A percentile compares a stretch with the other conserved stretches of the same genome.
Evolutionary conservation across 2,113 vertebrate genomes (phyloP).

Genomic region (Pedionomus torquatus): DNA sequence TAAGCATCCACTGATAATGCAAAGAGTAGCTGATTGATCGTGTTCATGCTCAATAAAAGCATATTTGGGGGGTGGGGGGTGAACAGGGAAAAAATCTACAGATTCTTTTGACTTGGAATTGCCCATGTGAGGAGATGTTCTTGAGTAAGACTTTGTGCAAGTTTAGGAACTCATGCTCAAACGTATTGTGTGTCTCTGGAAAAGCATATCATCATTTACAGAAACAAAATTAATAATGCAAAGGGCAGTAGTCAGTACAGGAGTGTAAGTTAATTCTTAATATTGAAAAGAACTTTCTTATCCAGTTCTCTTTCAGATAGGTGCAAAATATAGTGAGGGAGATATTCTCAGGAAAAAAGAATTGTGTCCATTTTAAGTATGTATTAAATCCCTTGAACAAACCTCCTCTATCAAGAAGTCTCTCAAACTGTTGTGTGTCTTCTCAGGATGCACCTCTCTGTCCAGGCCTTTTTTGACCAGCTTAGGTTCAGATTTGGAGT

Average conservation of each 20-base stretch:
- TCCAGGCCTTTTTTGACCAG: background rate
- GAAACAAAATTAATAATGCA: background rate
- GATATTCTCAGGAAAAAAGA: background rate
- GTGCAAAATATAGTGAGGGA: background rate
- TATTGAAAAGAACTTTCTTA: background rate
- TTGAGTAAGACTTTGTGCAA: background rate
- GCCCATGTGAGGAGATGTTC: background rate
- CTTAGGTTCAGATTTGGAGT: background rate
- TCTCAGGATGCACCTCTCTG: background rate
- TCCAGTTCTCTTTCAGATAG: background rate
- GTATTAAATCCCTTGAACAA: background rate
- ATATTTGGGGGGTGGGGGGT: background rate
- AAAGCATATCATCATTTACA: background rate
- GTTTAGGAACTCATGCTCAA: background rate
- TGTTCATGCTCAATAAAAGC: background rate
- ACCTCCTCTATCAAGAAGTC: background rate
- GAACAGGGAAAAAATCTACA: background rate
- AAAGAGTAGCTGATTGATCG: background rate
- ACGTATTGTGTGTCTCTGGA: background rate
- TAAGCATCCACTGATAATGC: background rate
- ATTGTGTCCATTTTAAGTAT: background rate
- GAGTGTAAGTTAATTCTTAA: background rate
- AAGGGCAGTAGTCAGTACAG: background rate
- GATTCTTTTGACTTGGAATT: background rate
- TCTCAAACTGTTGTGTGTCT: background rate